Conservation (phyloP, 2,113 vertebrate species). For the Felis chaus region DNA sequence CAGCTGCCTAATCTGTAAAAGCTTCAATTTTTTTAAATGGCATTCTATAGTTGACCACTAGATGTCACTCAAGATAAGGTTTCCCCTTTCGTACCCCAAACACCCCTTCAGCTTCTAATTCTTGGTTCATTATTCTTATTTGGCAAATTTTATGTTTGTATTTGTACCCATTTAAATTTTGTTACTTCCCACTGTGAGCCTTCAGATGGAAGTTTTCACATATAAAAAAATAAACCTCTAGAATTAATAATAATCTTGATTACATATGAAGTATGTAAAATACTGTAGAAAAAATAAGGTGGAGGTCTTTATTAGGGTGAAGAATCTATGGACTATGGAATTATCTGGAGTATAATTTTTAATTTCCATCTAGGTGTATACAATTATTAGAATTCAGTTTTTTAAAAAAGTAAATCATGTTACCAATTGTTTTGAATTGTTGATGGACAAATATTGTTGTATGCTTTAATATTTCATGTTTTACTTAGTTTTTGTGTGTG, state of each 20-base stretch:
- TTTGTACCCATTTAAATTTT: not conserved
- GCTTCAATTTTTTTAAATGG: not conserved
- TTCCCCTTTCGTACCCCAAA: not conserved
- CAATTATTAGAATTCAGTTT: not conserved
- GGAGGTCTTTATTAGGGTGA: not conserved
- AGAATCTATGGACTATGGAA: not conserved
- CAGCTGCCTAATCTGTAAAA: not conserved
- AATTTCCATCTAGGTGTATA: not conserved
- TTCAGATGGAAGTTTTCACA: not conserved
- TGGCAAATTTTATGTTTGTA: not conserved
- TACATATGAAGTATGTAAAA: not conserved
- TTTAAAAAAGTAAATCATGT: not conserved
- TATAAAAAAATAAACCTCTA: not conserved
- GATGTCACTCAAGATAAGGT: conserved; percentile 82
- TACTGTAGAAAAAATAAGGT: not conserved
- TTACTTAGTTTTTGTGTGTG: not conserved
- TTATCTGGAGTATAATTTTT: not conserved
- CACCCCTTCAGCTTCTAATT: conserved; percentile 2
- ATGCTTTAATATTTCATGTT: not conserved
- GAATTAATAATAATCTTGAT: not conserved
- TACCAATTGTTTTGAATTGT: not conserved
- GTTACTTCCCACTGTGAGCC: not conserved
- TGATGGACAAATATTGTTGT: not conserved
- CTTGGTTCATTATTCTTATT: not conserved
- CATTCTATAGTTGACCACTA: conserved; percentile 76